A percentile compares a stretch with the other conserved stretches of the same genome.
Evolutionary conservation across 2,797 vertebrate genomes (phyloP).

Genomic region (Anisognathus igniventris): DNA sequence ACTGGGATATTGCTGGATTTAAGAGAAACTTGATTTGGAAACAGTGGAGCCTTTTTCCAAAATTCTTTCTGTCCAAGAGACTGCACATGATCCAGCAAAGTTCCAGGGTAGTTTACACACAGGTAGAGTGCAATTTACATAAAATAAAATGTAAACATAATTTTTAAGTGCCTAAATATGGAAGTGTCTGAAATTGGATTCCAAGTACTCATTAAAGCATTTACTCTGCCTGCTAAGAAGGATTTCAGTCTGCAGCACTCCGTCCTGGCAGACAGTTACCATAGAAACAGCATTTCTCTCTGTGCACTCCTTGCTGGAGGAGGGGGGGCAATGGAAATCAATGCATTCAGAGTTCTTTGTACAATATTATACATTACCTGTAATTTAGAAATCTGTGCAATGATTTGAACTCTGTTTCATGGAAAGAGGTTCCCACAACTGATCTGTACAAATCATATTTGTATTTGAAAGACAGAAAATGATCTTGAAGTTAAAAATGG

Average conservation of each 20-base stretch:
- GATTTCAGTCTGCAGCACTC: neutral
- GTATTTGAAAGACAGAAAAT: neutral
- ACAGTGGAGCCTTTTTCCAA: neutral
- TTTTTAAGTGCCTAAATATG: neutral
- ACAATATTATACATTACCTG: neutral
- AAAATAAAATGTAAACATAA: neutral
- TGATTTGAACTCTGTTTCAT: neutral
- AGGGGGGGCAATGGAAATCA: neutral
- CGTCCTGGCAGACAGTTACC: neutral
- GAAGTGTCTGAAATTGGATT: neutral
- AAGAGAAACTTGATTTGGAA: neutral
- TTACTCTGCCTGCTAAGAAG: neutral
- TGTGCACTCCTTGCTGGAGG: neutral
- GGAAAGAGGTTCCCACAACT: neutral
- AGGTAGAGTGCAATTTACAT: neutral
- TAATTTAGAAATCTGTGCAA: neutral
- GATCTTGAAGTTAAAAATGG: neutral
- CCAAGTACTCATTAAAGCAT: neutral
- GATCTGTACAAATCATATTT: neutral
- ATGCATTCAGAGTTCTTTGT: neutral
- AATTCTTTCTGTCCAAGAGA: neutral
- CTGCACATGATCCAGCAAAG: neutral
- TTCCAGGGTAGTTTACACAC: neutral
- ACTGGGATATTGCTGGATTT: neutral
- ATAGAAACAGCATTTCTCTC: constrained; percentile 31